phyloP scores from a whole-genome alignment of 30 jellyfish, hydroid and myxozoan genomes.

The Chrysaora quinquecirrha region DNA sequence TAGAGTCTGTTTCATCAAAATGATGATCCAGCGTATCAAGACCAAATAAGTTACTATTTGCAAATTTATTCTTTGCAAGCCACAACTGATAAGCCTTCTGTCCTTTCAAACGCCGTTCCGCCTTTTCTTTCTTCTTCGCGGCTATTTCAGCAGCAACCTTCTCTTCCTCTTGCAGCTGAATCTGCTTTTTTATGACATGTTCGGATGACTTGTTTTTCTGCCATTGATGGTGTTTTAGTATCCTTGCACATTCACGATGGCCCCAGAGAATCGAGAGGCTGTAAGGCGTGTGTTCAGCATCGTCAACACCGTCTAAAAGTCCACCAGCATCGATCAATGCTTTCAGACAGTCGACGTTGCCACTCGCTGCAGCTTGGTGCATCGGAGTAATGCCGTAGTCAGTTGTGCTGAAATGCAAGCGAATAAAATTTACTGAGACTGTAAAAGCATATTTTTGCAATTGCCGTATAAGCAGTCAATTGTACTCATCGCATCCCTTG shows the following conservation, averaged over 20 bases:
- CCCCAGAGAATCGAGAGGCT: conserved; percentile 66
- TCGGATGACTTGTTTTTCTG: conserved; percentile 51
- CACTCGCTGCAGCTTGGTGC: conserved; percentile 84
- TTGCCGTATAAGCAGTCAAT: no score
- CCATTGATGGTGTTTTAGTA: conserved; percentile 67
- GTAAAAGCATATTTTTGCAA: no score
- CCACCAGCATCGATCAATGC: conserved; percentile 46
- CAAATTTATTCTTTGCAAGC: conserved; percentile 55
- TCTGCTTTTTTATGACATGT: conserved; percentile 10
- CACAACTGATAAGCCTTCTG: conserved; percentile 68
- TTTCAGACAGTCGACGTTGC: conserved; percentile 58
- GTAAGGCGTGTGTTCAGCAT: conserved; percentile 61
- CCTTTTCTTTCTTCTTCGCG: conserved; percentile 22
- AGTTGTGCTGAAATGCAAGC: conserved; percentile 26
- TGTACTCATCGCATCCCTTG: no score
- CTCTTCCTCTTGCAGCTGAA: conserved; percentile 30
- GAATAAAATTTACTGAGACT: background rate
- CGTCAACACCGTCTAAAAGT: conserved; percentile 42
- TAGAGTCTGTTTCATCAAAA: background rate
- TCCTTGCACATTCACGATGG: conserved; percentile 53
- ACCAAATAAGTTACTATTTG: conserved; percentile 39
- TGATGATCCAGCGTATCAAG: conserved; percentile 27
- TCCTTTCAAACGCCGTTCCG: conserved; percentile 53
- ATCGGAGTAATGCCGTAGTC: conserved; percentile 64
- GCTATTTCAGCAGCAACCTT: conserved; percentile 24